These are phyloP conservation scores for Ceratotherium simum DNA, from an alignment of 2,113 vertebrate species.

Conservation along the genomic window DNA sequence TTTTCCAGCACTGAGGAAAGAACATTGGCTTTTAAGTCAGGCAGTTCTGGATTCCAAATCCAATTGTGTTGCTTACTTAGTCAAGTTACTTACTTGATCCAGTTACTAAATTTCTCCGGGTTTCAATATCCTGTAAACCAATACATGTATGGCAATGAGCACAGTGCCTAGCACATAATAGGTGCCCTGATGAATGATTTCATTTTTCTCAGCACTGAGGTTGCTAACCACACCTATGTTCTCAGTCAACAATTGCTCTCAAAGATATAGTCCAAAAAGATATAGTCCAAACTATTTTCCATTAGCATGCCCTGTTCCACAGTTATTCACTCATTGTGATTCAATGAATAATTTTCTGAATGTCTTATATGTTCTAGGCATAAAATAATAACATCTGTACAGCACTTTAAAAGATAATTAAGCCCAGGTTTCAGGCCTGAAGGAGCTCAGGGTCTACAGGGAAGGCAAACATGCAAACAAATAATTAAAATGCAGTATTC, in stretches of 20 bases:
- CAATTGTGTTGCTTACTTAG: neutral
- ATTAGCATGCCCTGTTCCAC: neutral
- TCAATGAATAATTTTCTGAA: conserved; percentile 37
- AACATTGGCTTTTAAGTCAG: neutral
- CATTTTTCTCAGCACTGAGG: neutral
- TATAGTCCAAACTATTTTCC: neutral
- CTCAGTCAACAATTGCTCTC: conserved; percentile 51
- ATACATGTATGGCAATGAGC: neutral
- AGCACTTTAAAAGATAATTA: conserved; percentile 53
- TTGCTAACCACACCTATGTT: conserved; percentile 9
- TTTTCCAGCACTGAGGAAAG: neutral
- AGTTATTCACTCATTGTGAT: neutral
- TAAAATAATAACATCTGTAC: conserved; percentile 4
- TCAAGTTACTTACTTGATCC: neutral
- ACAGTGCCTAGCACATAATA: neutral
- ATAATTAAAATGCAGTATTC: neutral
- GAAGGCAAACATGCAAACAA: conserved; percentile 20
- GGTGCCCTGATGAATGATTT: neutral
- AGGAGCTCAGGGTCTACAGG: neutral
- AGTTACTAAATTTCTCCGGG: neutral
- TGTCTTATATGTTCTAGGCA: neutral
- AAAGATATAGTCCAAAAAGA: conserved; percentile 24
- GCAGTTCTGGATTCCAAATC: neutral
- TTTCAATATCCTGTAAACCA: neutral
- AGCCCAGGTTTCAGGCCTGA: neutral